Base-by-base conservation (phyloP, 2,113 vertebrate species). In the Carollia perspicillata region DNA sequence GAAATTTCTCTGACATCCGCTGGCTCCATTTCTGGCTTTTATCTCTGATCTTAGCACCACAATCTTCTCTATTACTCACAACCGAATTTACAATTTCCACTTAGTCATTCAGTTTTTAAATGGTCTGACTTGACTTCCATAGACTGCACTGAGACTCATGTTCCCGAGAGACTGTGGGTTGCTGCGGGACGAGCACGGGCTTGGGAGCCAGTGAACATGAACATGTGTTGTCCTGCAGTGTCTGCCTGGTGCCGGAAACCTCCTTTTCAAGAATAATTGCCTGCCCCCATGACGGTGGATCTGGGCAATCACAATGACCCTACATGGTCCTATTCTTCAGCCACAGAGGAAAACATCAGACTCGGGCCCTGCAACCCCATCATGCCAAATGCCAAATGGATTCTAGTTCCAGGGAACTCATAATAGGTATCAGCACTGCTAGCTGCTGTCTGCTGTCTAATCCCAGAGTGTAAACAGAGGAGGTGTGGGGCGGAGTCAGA, bases 1-100 rank as follows among this genome's bases (percentile, higher is more conserved):
- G 40, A 81, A 33, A 35, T 37, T 37, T 75, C 83, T 68, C 51
- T 44, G 49, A 28, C 33, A 49, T 71, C 93, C 80, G 23, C 86
- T 83, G 79, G 8, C 18, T 92, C 74, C 55, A 17, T 51, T 75
- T 83, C 60, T 60, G 81, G 37, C 81, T 96, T 88, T 90, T 84
- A 42, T 97, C 66, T 80, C 55, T 84, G 42, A 71, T 86, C 47
- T 66, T n/a, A 33, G 20, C 26, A 60, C 71, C 69, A 5, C 40
- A 20, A 16, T 30, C 55, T 89, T 75, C 35, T 71, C 37, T 79
- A 33, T 53, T 84, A 44, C 30, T 66, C 55, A 22, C 35, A 69
- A 37, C 69, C 84, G 60, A 83, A 60, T 92, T 93, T 75, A 47
- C 0, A 1, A 49, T 84, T 94, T 94, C 81, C 60, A 80, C 66